Evolutionary conservation across 2,797 vertebrate genomes (phyloP).

Genomic region (Glossophaga mutica): DNA sequence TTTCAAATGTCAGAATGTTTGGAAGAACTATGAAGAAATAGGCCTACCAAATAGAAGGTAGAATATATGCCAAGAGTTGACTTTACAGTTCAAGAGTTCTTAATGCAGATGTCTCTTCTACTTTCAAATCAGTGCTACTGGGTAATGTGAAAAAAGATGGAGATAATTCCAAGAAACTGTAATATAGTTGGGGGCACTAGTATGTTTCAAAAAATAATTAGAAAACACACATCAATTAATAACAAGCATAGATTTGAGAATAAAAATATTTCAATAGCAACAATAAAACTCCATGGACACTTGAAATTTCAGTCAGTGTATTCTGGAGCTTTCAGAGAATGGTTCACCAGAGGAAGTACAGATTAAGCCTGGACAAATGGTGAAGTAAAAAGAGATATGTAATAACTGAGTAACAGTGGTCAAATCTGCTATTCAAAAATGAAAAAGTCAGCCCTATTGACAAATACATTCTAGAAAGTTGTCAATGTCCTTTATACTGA

Average conservation of each 20-base stretch:
- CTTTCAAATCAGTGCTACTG: background rate
- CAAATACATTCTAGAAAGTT: slow-evolving; percentile 58
- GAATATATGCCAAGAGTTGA: background rate
- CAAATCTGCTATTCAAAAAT: slow-evolving; percentile 19
- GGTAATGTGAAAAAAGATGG: background rate
- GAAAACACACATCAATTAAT: background rate
- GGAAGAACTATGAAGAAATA: slow-evolving; percentile 9
- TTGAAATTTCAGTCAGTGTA: background rate
- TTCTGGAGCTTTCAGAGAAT: background rate
- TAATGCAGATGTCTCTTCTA: background rate
- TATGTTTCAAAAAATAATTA: slow-evolving; percentile 9
- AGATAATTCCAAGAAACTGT: background rate
- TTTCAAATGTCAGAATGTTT: background rate
- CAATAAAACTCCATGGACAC: background rate
- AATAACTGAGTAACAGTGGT: background rate
- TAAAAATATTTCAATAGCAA: slow-evolving; percentile 30
- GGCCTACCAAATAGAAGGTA: background rate
- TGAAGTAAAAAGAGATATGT: background rate
- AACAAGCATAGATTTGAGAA: background rate
- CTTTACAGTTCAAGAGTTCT: background rate
- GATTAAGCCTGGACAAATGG: background rate
- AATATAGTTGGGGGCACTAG: background rate
- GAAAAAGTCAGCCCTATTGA: background rate
- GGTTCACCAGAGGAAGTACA: background rate
- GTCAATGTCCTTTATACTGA: slow-evolving; percentile 61